These are phyloP conservation scores for Dipus sagitta DNA, from an alignment of 2,797 vertebrate genomes.

Conservation along the genomic window DNA sequence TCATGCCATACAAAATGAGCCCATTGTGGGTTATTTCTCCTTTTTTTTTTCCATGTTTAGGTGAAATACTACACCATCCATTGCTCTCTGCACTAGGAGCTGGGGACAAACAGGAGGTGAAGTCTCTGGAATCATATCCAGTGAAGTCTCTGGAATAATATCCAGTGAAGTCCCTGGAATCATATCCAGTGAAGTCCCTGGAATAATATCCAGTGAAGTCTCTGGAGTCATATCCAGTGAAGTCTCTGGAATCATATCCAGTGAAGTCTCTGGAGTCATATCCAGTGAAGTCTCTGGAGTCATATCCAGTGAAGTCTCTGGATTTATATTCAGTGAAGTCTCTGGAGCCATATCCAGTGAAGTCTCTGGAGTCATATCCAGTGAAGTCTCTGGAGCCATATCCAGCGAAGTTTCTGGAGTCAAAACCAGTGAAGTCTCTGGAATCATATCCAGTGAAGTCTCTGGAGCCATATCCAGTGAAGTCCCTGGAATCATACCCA, in stretches of 20 bases:
- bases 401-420: background rate
- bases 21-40: background rate
- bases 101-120: background rate
- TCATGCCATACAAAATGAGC: background rate
- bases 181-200: too few species aligned
- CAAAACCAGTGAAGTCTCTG: fast-evolving
- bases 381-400: fast-evolving
- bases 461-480: background rate
- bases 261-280: too few species aligned
- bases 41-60: background rate
- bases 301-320: too few species aligned
- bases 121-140: too few species aligned
- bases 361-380: too few species aligned
- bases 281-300: fast-evolving
- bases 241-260: too few species aligned
- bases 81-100: background rate
- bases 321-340: too few species aligned
- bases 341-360: too few species aligned
- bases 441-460: background rate
- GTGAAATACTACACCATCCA: background rate
- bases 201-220: too few species aligned
- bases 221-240: too few species aligned
- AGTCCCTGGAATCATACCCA: background rate
- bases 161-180: too few species aligned
- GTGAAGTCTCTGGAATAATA: too few species aligned